Evolutionary conservation across 2,113 vertebrate species (phyloP), one percentile per base, ranked within the genome.

Genomic region (Oenanthe melanoleuca): DNA sequence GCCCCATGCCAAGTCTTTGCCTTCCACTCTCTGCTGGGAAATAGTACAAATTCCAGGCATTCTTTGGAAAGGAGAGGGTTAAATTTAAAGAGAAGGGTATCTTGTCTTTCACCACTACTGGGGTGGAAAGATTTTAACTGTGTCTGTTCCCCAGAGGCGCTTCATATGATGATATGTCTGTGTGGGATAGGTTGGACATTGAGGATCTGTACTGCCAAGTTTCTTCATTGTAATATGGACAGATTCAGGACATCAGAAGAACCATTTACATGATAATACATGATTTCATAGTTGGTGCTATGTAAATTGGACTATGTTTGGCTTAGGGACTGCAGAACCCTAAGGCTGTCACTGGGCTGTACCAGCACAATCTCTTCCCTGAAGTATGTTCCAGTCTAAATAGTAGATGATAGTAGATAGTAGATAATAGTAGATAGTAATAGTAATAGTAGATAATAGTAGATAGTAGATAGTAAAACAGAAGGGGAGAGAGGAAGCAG

Each of bases 41-140:
- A 96, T 96, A 97, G 90, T 80, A 95, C 93, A 93, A 95, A 97
- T 96, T 97, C 96, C 96, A 86, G 88, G 53, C 96, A 96, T 97
- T 97, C 95, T 93, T 97, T 81, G 95, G 95, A 95, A 97, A 90
- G 65, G 94, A 97, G 82, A 96, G 96, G 95, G 96, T 97, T 97
- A 97, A 96, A 92, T 97, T 96, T 95, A 89, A 96, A 97, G 92
- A 94, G 91, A 79, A 95, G 94, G 86, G 77, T 95, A 94, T 97
- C 95, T 96, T 97, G 93, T 97, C 95, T 97, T 96, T 97, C 86
- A 93, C 92, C 94, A 86, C 86, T 71, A 6, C 60, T 86, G 44
- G 75, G 82, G 61, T 88, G 88, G 86, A 88, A 90, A 89, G 88
- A 83, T 90, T 95, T 95, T 94, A 90, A 88, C 92, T 93, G 72